Evolutionary conservation across 2,888 invertebrate species (phyloP), one percentile per base, ranked within the genome.

Genomic region (Galeruca laticollis): DNA sequence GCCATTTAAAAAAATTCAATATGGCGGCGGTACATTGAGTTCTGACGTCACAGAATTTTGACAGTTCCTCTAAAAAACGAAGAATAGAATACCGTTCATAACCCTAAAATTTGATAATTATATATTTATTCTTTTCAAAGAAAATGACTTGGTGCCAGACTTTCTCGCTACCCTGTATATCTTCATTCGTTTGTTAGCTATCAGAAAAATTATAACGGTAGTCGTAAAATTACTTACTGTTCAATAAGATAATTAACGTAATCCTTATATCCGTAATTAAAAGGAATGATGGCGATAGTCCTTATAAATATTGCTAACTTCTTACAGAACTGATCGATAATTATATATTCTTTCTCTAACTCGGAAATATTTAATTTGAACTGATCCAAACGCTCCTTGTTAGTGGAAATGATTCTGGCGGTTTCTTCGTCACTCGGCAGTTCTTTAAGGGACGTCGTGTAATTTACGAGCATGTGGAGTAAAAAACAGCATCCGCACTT

Each of bases 251-350:
- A 80, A 47, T 79, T 72, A 47, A 84, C 77, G 62, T 83, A 84
- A 33, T 74, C 75, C 59, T 78, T 76, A 67, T 83, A 83, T 6
- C 81, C 76, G 71, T 83, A 82, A 70, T 81, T 83, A 57, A 78
- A 81, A 1, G 81, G 75, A 2, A 81, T 77, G 26, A 84, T 82
- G 0, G 83, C 82, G 73, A 82, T 81, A 15, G 78, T 74, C 62
- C 78, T 76, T 54, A 84, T 71, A 73, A 82, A 84, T 73, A 80
- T 77, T 0, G 83, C 82, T 73, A 83, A 82, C 43, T 77, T 78
- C 3, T 81, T 82, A 49, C 80, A 79, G 33, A 76, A 71, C 49
- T 76, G 72, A 1, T 79, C 71, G 57, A 84, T 81, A 5, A 61
- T 67, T 1, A 75, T 68, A 15, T 78, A 76, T 69, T 84, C 84